Percentiles rank a stretch among this genome's conserved stretches.
phyloP scores from a whole-genome alignment of 2,797 vertebrate species.

The Austrolebias charrua region DNA sequence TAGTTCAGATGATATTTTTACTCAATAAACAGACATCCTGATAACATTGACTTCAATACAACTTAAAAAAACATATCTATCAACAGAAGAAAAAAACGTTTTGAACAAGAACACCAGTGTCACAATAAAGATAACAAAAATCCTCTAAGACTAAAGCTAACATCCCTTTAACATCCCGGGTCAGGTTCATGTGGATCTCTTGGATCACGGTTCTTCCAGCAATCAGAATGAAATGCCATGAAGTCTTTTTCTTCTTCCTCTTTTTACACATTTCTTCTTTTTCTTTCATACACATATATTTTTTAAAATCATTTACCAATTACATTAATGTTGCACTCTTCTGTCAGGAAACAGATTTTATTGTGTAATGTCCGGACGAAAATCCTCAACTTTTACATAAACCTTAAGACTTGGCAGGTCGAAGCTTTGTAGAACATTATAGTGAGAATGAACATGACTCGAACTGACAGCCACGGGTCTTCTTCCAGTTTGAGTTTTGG shows the following conservation, averaged over 20 bases:
- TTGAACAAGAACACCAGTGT: too few species aligned
- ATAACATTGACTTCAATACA: slow-evolving; percentile 43
- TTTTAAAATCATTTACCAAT: slow-evolving; percentile 27
- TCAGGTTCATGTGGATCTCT: slow-evolving; percentile 48
- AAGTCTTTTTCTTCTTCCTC: slow-evolving; percentile 25
- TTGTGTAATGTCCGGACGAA: slow-evolving; percentile 4
- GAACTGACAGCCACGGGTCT: slow-evolving; percentile 15
- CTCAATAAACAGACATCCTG: slow-evolving; percentile 35
- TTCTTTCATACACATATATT: neutral
- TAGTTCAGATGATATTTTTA: slow-evolving; percentile 20
- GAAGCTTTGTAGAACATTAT: slow-evolving; percentile 20
- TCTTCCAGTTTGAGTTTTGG: slow-evolving; percentile 22
- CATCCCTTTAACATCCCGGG: too few species aligned
- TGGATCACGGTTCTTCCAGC: slow-evolving; percentile 60
- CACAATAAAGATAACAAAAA: slow-evolving; percentile 40
- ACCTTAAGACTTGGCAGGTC: slow-evolving; percentile 22
- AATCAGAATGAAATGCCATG: slow-evolving; percentile 40
- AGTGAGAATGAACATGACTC: slow-evolving; percentile 9
- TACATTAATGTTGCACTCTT: slow-evolving; percentile 21
- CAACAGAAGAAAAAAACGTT: slow-evolving; percentile 1
- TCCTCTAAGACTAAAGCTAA: slow-evolving; percentile 42
- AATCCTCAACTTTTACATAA: slow-evolving; percentile 14
- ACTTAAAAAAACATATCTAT: slow-evolving; percentile 49
- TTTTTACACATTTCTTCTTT: neutral
- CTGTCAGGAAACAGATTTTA: slow-evolving; percentile 35